Conservation (phyloP, 2,888 invertebrate genomes). For the Erynnis tages region DNA sequence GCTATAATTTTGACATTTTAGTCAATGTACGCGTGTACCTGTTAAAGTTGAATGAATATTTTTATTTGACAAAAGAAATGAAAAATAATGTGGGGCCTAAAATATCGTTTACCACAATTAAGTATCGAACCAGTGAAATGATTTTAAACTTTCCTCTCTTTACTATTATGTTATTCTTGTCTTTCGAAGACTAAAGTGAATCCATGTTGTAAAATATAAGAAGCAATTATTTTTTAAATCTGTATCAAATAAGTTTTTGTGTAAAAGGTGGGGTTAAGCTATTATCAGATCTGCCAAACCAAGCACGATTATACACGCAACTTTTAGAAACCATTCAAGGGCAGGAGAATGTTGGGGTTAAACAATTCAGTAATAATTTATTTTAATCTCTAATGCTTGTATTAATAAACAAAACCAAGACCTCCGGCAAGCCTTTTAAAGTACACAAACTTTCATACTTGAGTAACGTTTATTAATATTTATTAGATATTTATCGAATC, state of each 20-base stretch:
- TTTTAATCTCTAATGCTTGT: too few species aligned
- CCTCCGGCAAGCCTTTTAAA: too few species aligned
- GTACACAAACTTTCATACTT: too few species aligned
- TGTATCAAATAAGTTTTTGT: constrained; percentile 11
- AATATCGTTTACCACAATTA: constrained; percentile 22
- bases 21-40: constrained; percentile 68
- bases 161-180: constrained; percentile 36
- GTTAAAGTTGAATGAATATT: constrained; percentile 49
- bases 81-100: constrained; percentile 59
- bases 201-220: constrained; percentile 3
- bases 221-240: constrained; percentile 14
- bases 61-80: constrained; percentile 48
- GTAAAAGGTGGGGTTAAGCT: constrained; percentile 11
- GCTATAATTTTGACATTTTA: constrained; percentile 60
- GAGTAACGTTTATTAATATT: too few species aligned
- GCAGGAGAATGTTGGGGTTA: too few species aligned
- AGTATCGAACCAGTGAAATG: constrained; percentile 42
- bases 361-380: too few species aligned
- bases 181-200: constrained; percentile 14
- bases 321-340: too few species aligned
- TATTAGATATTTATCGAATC: too few species aligned
- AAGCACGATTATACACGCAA: background rate
- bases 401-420: too few species aligned
- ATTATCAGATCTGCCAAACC: background rate
- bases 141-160: constrained; percentile 37